Percentiles rank a stretch among this genome's conserved stretches.
phyloP scores from a whole-genome alignment of 2,888 invertebrate genomes.

The Lepidonotus clava region DNA sequence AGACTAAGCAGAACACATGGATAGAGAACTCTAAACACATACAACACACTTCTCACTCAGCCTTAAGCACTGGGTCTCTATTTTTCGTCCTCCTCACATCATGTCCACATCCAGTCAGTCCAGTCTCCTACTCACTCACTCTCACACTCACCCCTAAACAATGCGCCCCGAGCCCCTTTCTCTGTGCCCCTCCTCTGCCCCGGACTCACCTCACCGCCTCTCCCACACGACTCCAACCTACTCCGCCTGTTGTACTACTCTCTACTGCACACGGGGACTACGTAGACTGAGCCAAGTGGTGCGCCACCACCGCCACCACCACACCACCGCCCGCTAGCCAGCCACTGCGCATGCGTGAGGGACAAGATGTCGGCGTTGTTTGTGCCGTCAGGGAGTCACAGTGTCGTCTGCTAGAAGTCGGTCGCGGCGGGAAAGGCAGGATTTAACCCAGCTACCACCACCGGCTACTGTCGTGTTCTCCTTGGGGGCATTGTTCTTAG shows the following conservation, averaged over 20 bases:
- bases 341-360: conserved; percentile 17
- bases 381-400: conserved; percentile 20
- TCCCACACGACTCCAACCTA: background rate
- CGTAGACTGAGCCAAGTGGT: background rate
- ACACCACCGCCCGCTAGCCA: background rate
- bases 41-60: background rate
- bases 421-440: background rate
- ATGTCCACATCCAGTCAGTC: background rate
- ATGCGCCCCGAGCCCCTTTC: background rate
- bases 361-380: conserved; percentile 47
- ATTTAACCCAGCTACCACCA: background rate
- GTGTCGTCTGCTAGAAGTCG: conserved; percentile 31
- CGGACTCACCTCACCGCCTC: background rate
- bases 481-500: background rate
- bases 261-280: background rate
- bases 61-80: background rate
- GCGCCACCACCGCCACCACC: background rate
- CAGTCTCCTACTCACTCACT: conserved; percentile 23
- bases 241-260: background rate
- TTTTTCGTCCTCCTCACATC: background rate
- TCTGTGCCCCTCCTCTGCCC: background rate
- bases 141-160: conserved; percentile 38
- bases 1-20: background rate
- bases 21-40: background rate
- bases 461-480: background rate